Evolutionary conservation across 2,888 invertebrate species (phyloP).

Genomic region (Callimorpha dominula): DNA sequence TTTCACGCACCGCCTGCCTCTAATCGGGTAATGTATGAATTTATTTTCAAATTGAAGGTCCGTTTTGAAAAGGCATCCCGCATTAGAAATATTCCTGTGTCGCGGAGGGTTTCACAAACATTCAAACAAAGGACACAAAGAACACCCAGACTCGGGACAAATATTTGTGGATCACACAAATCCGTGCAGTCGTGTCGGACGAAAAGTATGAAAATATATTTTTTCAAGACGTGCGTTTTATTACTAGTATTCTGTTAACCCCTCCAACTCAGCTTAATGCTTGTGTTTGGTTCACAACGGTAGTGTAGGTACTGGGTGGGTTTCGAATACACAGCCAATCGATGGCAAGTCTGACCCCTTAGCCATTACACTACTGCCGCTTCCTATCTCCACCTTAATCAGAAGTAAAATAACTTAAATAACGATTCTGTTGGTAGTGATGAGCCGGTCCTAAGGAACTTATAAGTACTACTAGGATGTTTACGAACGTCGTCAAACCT

Average conservation of each 20-base stretch:
- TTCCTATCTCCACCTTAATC: background rate
- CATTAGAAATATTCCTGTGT: no score
- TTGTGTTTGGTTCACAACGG: no score
- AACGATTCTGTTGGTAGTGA: background rate
- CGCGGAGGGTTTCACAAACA: no score
- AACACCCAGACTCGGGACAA: no score
- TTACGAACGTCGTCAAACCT: background rate
- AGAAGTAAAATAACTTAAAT: background rate
- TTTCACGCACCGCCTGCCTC: constrained; percentile 31
- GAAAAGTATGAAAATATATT: background rate
- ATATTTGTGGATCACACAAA: no score
- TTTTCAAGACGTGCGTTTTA: background rate
- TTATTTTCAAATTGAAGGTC: constrained; percentile 17
- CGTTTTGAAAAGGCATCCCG: no score
- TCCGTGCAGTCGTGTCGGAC: no score
- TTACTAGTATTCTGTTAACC: background rate
- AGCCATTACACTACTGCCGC: background rate
- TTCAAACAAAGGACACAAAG: no score
- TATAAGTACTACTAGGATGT: background rate
- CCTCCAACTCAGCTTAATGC: background rate
- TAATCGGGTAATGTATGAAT: constrained; percentile 29
- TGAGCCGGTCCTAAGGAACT: background rate
- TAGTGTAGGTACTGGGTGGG: background rate
- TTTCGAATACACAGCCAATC: background rate
- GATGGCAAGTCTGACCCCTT: background rate